phyloP scores from a whole-genome alignment of 2,888 invertebrate species.

The Acleris literana region DNA sequence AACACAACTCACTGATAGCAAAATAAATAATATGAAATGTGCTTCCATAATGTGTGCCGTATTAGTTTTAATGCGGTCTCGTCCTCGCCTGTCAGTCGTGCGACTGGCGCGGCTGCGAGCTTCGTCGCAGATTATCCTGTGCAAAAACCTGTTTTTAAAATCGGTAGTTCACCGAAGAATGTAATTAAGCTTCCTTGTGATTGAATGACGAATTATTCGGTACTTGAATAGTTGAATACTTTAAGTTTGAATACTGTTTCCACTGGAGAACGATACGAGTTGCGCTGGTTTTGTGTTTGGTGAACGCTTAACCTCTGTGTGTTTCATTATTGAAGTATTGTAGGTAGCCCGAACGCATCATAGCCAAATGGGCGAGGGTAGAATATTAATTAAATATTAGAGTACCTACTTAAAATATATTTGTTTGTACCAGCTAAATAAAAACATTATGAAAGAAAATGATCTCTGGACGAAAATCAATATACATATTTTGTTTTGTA shows the following conservation, averaged over 20 bases:
- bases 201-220: not conserved
- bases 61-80: constrained; percentile 38
- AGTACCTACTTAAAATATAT: too few relatives aligned
- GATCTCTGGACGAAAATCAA: too few relatives aligned
- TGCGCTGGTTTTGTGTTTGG: too few relatives aligned
- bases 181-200: constrained; percentile 7
- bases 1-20: constrained; percentile 39
- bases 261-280: too few relatives aligned
- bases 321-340: too few relatives aligned
- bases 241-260: not conserved
- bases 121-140: constrained; percentile 33
- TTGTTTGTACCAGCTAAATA: too few relatives aligned
- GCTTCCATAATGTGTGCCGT: constrained; percentile 40
- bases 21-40: constrained; percentile 38
- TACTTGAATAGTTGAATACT: not conserved
- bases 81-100: constrained; percentile 26
- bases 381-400: too few relatives aligned
- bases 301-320: too few relatives aligned
- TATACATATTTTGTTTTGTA: too few relatives aligned
- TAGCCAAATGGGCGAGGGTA: too few relatives aligned
- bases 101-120: constrained; percentile 29
- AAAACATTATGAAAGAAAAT: too few relatives aligned
- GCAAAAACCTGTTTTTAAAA: constrained; percentile 39
- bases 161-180: constrained; percentile 30
- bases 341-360: too few relatives aligned